Base-by-base conservation (phyloP, 2,113 vertebrate genomes). In the Amia ocellicauda region DNA sequence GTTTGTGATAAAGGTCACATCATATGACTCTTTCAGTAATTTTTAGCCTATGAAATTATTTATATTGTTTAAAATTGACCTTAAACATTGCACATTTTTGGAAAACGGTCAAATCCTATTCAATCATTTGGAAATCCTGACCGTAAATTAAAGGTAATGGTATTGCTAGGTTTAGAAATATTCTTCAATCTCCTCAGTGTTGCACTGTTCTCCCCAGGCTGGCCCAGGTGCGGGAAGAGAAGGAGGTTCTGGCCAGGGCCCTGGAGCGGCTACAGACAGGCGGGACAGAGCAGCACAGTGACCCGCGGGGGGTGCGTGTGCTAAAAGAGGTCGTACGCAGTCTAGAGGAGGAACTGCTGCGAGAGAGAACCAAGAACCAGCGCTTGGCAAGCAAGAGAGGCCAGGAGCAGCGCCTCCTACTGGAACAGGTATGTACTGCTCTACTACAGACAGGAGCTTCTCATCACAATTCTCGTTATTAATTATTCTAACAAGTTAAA, bases 261-360 rank as follows among this genome's bases (percentile, higher is more conserved):
- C 67, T 94, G 70, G 86, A 89, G 36, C 73, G 62, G 23, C 62
- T 91, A 55, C 86, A 83, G 77, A 63, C 76, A n/a, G 69, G 71
- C 4, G 69, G 77, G 27, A 49, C 71, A 0, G 66, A 58, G 0
- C 43, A 72, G 10, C 59, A 69, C 0, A 47, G 78, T 0, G 85
- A 78, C 7, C 62, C 73, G 26, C 78, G 76, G 60, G 91, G 90
- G 41, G 80, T 83, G 23, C 83, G 83, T 74, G 78, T 85, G 17
- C 74, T 81, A 55, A 83, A 85, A 50, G 87, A 87, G 7, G 81
- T 85, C 0, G 87, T 93, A 56, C 84, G 72, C 58, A 77, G 76
- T 1, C 60, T 94, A 67, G 90, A 94, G 80, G 87, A 90, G 64
- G 91, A 96, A 77, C 85, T 95, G 23, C 59, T 86, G 64, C 89